phyloP scores from a whole-genome alignment of 2,797 vertebrate species.

The Aratinga solstitialis region DNA sequence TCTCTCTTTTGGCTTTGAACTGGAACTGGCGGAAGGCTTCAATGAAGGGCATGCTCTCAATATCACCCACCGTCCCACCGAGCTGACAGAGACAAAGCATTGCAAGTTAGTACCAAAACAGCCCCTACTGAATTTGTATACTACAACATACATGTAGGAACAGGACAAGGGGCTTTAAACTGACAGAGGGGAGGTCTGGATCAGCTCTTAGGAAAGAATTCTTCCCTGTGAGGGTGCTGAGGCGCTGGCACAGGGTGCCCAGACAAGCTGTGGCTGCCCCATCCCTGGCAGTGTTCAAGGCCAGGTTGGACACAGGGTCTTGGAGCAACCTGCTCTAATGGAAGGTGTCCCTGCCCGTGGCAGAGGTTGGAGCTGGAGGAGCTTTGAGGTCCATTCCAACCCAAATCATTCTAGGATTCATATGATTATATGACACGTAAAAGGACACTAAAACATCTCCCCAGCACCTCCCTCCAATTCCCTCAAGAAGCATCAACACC shows the following conservation, averaged over 20 bases:
- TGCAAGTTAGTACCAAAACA: not conserved
- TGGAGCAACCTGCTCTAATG: not conserved
- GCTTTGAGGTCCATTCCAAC: not conserved
- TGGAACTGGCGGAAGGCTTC: slow-evolving; percentile 98
- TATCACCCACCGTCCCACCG: slow-evolving; percentile 93
- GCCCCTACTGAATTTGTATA: fast-evolving
- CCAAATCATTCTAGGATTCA: not conserved
- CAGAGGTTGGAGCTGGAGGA: not conserved
- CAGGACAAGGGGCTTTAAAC: not conserved
- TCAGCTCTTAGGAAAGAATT: not conserved
- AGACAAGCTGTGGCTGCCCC: not conserved
- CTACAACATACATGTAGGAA: not conserved
- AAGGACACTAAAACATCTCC: not conserved
- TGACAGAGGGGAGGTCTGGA: not conserved
- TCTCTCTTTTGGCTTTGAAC: slow-evolving; percentile 94
- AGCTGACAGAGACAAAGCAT: slow-evolving; percentile 75
- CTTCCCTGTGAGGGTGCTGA: not conserved
- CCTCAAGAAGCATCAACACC: not conserved
- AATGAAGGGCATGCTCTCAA: slow-evolving; percentile 97
- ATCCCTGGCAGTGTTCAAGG: not conserved
- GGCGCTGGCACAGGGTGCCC: not conserved
- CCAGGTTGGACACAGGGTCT: not conserved
- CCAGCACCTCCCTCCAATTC: not conserved
- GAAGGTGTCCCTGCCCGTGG: not conserved
- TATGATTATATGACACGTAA: not conserved